Evolutionary conservation across 2,113 vertebrate species (phyloP).

Genomic region (Maccullochella peelii): DNA sequence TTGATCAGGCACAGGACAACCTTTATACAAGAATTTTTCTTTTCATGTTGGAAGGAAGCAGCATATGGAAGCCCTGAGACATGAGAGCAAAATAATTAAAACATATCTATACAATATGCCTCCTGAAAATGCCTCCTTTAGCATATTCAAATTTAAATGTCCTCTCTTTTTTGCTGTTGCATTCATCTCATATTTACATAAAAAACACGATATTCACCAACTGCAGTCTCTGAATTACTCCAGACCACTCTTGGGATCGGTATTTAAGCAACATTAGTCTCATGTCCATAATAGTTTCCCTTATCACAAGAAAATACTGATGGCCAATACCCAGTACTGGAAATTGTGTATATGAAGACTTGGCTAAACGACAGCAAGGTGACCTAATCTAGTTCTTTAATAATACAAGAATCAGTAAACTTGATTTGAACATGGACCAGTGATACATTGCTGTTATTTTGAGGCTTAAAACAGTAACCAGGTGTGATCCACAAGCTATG

Average conservation of each 20-base stretch:
- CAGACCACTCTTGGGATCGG: neutral
- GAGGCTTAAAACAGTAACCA: neutral
- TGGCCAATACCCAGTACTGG: neutral
- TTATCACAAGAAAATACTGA: neutral
- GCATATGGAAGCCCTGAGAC: neutral
- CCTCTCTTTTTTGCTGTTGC: neutral
- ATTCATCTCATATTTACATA: neutral
- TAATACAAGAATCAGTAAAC: neutral
- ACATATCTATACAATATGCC: neutral
- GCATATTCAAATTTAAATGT: neutral
- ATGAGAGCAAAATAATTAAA: neutral
- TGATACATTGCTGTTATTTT: neutral
- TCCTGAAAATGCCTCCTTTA: neutral
- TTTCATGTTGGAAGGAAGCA: neutral
- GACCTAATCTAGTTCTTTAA: neutral
- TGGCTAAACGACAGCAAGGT: neutral
- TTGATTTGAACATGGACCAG: neutral
- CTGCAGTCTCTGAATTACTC: neutral
- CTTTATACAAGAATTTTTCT: neutral
- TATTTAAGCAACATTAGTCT: neutral
- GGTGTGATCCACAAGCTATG: neutral
- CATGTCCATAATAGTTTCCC: neutral
- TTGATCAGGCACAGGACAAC: neutral
- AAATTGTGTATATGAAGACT: neutral
- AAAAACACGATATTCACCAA: neutral